phyloP scores from a whole-genome alignment of 2,888 invertebrate genomes.

The Orthonevra nobilis region DNA sequence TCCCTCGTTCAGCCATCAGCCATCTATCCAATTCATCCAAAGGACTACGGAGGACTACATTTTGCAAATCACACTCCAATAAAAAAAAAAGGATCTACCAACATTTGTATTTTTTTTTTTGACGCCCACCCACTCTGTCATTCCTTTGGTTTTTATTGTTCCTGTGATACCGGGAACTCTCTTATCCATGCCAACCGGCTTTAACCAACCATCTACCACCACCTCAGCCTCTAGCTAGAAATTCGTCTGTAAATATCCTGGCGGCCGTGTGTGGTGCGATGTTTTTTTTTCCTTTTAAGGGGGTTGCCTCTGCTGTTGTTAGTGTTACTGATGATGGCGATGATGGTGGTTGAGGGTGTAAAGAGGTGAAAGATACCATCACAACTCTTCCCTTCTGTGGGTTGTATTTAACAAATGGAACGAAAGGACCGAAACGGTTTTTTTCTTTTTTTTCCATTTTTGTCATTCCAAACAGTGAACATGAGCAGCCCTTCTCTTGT shows the following conservation, averaged over 20 bases:
- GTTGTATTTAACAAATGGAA: slow-evolving; percentile 68
- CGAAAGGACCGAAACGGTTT: slow-evolving; percentile 52
- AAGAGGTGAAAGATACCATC: slow-evolving; percentile 49
- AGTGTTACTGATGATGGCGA: slow-evolving; percentile 8
- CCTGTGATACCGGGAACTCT: slow-evolving; percentile 61
- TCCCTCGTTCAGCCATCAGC: slow-evolving; percentile 29
- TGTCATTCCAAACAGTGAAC: slow-evolving; percentile 63
- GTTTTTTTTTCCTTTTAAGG: slow-evolving; percentile 17
- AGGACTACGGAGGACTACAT: slow-evolving; percentile 66
- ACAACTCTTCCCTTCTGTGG: slow-evolving; percentile 31
- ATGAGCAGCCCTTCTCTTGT: slow-evolving; percentile 61
- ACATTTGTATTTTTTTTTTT: slow-evolving; percentile 24
- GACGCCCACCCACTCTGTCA: slow-evolving; percentile 21
- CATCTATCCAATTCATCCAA: slow-evolving; percentile 66
- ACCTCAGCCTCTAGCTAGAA: background rate
- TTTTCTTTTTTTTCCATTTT: slow-evolving; percentile 6
- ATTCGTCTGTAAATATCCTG: slow-evolving; percentile 40
- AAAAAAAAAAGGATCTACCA: slow-evolving; percentile 54
- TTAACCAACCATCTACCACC: background rate
- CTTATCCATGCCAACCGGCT: slow-evolving; percentile 54
- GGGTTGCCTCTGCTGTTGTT: slow-evolving; percentile 39
- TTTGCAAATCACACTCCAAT: slow-evolving; percentile 68
- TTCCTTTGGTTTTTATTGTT: slow-evolving; percentile 66
- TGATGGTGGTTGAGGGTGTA: slow-evolving; percentile 1
- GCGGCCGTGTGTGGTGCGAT: background rate